A percentile compares a stretch with the other conserved stretches of the same genome.
phyloP scores from a whole-genome alignment of 2,797 vertebrate species.

The Cyprinella venusta region DNA sequence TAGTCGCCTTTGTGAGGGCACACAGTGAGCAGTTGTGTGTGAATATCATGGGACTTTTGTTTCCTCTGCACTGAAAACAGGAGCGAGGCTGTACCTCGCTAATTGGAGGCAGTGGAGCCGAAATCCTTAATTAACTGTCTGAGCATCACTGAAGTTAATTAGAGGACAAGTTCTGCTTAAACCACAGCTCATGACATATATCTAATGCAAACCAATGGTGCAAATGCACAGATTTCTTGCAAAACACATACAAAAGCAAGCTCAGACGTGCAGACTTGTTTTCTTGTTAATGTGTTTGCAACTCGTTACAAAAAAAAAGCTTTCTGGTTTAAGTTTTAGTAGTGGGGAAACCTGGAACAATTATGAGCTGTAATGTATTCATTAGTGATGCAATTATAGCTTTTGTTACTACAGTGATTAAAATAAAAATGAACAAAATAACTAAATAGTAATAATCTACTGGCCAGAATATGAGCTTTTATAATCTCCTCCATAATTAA shows the following conservation, averaged over 20 bases:
- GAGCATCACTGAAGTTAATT: conserved; percentile 84
- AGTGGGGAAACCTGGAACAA: not conserved
- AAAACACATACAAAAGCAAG: conserved; percentile 25
- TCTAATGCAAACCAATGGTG: conserved; percentile 20
- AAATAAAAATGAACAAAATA: not conserved
- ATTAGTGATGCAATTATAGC: not conserved
- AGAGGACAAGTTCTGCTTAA: conserved; percentile 80
- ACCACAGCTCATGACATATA: conserved; percentile 70
- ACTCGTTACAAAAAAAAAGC: conserved; percentile 7
- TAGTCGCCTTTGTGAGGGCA: conserved; percentile 57
- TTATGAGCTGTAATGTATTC: conserved; percentile 12
- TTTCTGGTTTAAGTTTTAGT: conserved; percentile 3
- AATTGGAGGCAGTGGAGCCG: conserved; percentile 85
- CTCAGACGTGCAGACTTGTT: conserved; percentile 4
- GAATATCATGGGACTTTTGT: conserved; percentile 72
- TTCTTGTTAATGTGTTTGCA: conserved; percentile 20
- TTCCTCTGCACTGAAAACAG: conserved; percentile 71
- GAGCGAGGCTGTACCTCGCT: conserved; percentile 74
- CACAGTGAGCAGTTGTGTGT: conserved; percentile 63
- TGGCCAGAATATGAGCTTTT: not conserved
- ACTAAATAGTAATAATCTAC: not conserved
- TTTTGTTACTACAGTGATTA: conserved; percentile 1
- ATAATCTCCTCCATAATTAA: conserved; percentile 3
- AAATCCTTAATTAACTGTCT: conserved; percentile 88
- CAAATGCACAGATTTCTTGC: conserved; percentile 7